phyloP scores from a whole-genome alignment of 2,888 invertebrate species.

The Eulithis prunata region DNA sequence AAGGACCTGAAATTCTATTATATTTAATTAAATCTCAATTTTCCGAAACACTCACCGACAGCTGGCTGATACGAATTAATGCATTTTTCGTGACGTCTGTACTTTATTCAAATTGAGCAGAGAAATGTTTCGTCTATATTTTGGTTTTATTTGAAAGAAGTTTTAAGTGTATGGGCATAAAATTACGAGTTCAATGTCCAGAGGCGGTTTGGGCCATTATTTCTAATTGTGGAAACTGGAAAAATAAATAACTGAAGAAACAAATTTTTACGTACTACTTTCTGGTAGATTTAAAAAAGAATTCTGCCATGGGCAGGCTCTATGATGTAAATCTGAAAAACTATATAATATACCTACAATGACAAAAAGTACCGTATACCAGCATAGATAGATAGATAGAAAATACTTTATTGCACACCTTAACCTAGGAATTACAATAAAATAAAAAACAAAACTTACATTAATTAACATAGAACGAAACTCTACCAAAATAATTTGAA shows the following conservation, averaged over 20 bases:
- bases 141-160: slow-evolving; percentile 6
- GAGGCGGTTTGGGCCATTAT: slow-evolving; percentile 17
- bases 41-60: slow-evolving; percentile 25
- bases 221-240: slow-evolving; percentile 9
- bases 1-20: slow-evolving; percentile 19
- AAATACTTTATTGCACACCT: too few species aligned
- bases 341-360: too few species aligned
- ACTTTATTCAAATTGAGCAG: slow-evolving; percentile 24
- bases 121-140: slow-evolving; percentile 23
- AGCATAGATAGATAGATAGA: too few species aligned
- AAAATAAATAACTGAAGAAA: slow-evolving; percentile 14
- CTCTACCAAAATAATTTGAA: too few species aligned
- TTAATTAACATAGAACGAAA: too few species aligned
- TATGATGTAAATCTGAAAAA: too few species aligned
- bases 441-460: too few species aligned
- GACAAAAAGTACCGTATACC: too few species aligned
- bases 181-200: slow-evolving; percentile 20
- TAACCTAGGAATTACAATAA: too few species aligned
- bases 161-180: slow-evolving; percentile 1
- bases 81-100: slow-evolving; percentile 26
- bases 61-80: slow-evolving; percentile 32
- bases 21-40: slow-evolving; percentile 27
- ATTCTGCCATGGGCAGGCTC: too few species aligned
- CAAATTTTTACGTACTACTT: slow-evolving; percentile 7
- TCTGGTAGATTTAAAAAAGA: too few species aligned